These are phyloP conservation scores for Lydus trimaculatus DNA, from an alignment of 2,888 invertebrate species.

Conservation along the genomic window DNA sequence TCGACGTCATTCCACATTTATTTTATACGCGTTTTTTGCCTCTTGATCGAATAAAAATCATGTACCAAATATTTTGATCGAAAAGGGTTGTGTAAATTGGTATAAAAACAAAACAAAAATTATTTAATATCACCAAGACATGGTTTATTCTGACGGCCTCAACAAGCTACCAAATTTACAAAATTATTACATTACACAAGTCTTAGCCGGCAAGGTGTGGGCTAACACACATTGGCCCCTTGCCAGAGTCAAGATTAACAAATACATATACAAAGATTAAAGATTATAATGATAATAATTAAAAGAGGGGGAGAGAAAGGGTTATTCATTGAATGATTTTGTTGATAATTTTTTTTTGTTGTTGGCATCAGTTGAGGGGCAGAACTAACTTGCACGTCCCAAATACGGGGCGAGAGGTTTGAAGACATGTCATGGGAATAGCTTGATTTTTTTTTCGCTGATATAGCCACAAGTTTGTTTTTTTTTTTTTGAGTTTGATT, in stretches of 20 bases:
- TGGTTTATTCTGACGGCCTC: conserved; percentile 59
- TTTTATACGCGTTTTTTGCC: no score
- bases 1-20: conserved; percentile 13
- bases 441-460: conserved; percentile 33
- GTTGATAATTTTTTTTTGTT: background rate
- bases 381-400: conserved; percentile 56
- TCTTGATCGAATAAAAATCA: no score
- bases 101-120: conserved; percentile 29
- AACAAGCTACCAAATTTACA: conserved; percentile 71
- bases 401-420: conserved; percentile 45
- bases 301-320: conserved; percentile 8
- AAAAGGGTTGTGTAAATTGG: background rate
- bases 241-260: conserved; percentile 31
- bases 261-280: conserved; percentile 29
- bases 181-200: conserved; percentile 62
- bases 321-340: background rate
- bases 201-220: conserved; percentile 19
- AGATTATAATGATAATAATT: conserved; percentile 10
- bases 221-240: conserved; percentile 14
- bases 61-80: background rate
- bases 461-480: background rate
- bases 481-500: conserved; percentile 19
- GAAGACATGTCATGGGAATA: conserved; percentile 53
- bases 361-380: conserved; percentile 51
- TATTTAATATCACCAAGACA: conserved; percentile 58